A percentile compares a stretch with the other conserved stretches of the same genome.
phyloP scores from a whole-genome alignment of 1,140 invertebrate genomes.

The Popillia japonica region DNA sequence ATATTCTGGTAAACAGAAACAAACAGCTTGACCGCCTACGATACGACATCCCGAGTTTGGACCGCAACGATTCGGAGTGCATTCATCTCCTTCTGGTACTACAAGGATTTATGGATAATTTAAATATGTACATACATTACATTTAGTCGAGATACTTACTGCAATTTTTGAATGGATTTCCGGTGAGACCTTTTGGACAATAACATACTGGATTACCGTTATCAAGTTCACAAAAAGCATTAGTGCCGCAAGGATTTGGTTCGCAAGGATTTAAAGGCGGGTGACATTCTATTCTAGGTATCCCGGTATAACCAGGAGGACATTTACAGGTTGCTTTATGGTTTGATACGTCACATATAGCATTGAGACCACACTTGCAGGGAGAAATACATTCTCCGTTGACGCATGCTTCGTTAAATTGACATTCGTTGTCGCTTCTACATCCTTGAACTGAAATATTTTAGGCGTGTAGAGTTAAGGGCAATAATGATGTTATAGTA shows the following conservation, averaged over 20 bases:
- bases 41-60: conserved; percentile 81
- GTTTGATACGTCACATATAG: conserved; percentile 78
- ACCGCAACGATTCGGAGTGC: conserved; percentile 84
- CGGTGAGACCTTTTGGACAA: conserved; percentile 87
- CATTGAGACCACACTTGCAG: conserved; percentile 78
- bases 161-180: conserved; percentile 91
- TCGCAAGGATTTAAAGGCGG: conserved; percentile 76
- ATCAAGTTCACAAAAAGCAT: conserved; percentile 85
- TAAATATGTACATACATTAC: background rate
- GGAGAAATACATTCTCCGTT: conserved; percentile 78
- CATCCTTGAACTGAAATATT: conserved; percentile 70
- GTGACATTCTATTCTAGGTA: conserved; percentile 70
- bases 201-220: conserved; percentile 88
- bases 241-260: conserved; percentile 84
- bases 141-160: conserved; percentile 71
- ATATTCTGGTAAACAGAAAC: conserved; percentile 87
- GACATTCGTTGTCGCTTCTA: conserved; percentile 73
- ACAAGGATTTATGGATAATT: conserved; percentile 52
- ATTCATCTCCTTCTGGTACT: conserved; percentile 89
- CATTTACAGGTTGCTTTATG: conserved; percentile 81
- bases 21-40: conserved; percentile 74
- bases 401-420: conserved; percentile 74
- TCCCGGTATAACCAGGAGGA: conserved; percentile 76
- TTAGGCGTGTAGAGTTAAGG: no score
- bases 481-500: background rate